Evolutionary conservation across 2,888 invertebrate species (phyloP), one percentile per base, ranked within the genome.

Genomic region (Nasonia oneida): DNA sequence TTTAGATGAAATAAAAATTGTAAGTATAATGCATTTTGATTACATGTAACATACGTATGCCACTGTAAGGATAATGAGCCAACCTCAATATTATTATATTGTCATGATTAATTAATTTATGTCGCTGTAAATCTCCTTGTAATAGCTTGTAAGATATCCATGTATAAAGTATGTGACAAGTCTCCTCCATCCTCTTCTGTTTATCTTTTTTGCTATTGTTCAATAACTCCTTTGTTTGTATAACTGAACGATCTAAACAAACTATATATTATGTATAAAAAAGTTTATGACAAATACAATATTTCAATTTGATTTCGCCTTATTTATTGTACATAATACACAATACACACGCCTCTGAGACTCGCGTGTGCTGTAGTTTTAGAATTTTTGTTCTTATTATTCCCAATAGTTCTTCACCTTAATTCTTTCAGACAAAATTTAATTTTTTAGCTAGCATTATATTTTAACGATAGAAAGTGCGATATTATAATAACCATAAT

Each of bases 141-240:
- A 79, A 84, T 79, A 61, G 74, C 39, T 57, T 81, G 23, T 78
- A 47, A 10, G 50, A 67, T 57, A 64, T 78, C 33, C 73, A 82
- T 85, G 81, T 85, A 85, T 64, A 82, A 82, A 81, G 53, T 74
- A 85, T 81, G 39, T 75, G 53, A 77, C 29, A 81, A 77, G 77
- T 83, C 77, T 83, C 70, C 77, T 83, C 71, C 67, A 82, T 64
- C 50, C 67, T 33, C 53, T 76, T 76, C 47, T 50, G n/a, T 77
- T 71, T 64, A 81, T 81, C 57, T 81, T 81, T 29, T 53, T 85
- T 81, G 73, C 77, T 61, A 80, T 42, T 82, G 50, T 82, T 76
- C 70, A 71, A 73, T 85, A 73, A 81, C 18, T 3, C 33, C 61
- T 85, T 76, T 73, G 50, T 81, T 85, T 81, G 77, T 85, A 3